phyloP scores from a whole-genome alignment of 2,113 vertebrate genomes.

The Cochlearius cochlearius region DNA sequence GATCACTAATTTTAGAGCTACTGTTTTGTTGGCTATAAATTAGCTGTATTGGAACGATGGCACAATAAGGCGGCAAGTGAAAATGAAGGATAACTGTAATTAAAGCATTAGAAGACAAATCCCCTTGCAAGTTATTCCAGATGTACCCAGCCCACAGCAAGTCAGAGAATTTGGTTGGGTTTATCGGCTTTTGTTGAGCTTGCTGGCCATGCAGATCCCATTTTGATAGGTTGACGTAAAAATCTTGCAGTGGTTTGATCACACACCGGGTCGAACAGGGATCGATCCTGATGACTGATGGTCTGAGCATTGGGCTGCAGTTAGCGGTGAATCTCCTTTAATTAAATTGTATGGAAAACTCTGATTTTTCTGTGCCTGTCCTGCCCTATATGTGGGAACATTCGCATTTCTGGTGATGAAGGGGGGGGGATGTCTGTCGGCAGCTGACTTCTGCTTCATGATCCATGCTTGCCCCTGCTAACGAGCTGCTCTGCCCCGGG shows the following conservation, averaged over 20 bases:
- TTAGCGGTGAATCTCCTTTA: neutral
- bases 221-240: slow-evolving; percentile 2
- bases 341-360: neutral
- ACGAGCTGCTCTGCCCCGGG: slow-evolving; percentile 50
- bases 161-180: neutral
- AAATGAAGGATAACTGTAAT: neutral
- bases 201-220: slow-evolving; percentile 3
- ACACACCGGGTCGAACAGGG: neutral
- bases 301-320: slow-evolving; percentile 8
- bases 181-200: neutral
- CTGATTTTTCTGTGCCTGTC: neutral
- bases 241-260: neutral
- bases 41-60: neutral
- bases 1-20: neutral
- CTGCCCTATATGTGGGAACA: neutral
- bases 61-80: neutral
- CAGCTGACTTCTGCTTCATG: neutral
- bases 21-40: neutral
- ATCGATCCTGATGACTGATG: slow-evolving; percentile 26
- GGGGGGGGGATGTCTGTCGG: neutral
- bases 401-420: slow-evolving; percentile 17
- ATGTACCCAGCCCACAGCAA: neutral
- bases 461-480: slow-evolving; percentile 12
- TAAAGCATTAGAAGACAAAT: neutral
- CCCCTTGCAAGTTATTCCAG: neutral